Percentiles rank a stretch among this genome's conserved stretches.
Evolutionary conservation across 2,888 invertebrate species (phyloP).

Genomic region (Drosophila multiciliata): DNA sequence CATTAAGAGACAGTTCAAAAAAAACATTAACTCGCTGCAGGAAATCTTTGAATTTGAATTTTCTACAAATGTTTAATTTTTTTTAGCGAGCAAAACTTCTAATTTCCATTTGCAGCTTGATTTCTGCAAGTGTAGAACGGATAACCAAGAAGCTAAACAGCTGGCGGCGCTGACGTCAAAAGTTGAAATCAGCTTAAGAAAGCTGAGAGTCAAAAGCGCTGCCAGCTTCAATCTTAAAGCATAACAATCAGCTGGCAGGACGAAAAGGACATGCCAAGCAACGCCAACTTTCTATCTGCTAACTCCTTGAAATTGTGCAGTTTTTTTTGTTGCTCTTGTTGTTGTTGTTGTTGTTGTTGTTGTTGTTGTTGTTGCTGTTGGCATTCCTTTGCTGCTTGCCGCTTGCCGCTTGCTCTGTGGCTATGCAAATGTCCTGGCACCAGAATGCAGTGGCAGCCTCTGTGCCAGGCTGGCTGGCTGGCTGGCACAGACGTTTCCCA

Average conservation of each 20-base stretch:
- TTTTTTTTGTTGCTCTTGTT: constrained; percentile 16
- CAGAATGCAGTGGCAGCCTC: constrained; percentile 5
- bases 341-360: not conserved
- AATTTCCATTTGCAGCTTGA: not conserved
- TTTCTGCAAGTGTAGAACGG: not conserved
- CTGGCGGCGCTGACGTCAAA: constrained; percentile 39
- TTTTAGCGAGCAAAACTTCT: not conserved
- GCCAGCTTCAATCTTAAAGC: constrained; percentile 42
- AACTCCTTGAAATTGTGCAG: constrained; percentile 18
- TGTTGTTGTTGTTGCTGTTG: constrained; percentile 11
- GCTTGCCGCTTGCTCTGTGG: constrained; percentile 3
- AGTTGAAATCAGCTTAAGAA: constrained; percentile 74
- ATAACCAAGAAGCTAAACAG: constrained; percentile 6
- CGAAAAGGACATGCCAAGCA: constrained; percentile 1
- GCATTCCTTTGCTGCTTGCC: constrained; percentile 53
- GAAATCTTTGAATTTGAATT: not conserved
- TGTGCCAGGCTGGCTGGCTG: no score
- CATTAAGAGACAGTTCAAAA: constrained; percentile 31
- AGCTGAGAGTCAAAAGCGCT: constrained; percentile 42
- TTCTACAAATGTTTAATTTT: not conserved
- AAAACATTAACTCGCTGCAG: not conserved
- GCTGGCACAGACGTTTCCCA: constrained; percentile 33
- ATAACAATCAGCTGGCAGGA: constrained; percentile 20
- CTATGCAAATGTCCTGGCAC: constrained; percentile 64
- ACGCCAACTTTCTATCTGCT: not conserved